Evolutionary conservation across 2,888 invertebrate species (phyloP).

Genomic region (Sinhomidia bicolor): DNA sequence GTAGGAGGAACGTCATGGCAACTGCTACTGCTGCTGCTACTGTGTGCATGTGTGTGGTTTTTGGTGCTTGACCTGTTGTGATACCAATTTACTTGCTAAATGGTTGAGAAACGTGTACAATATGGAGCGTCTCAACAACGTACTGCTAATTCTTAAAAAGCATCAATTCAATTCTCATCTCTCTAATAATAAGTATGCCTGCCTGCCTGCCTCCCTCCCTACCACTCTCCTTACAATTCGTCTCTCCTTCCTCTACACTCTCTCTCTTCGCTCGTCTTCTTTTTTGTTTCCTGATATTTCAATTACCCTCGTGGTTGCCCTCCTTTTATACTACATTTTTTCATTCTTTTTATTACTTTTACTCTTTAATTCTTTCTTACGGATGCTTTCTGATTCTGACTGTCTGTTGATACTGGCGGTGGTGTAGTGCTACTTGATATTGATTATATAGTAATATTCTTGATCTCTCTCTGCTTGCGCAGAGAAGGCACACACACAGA

Average conservation of each 20-base stretch:
- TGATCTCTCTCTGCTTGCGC: neutral
- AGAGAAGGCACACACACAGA: too few species aligned
- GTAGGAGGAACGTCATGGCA: neutral
- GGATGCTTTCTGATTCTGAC: too few species aligned
- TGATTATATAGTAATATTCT: constrained; percentile 21
- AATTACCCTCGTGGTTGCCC: constrained; percentile 62
- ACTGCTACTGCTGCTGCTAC: neutral
- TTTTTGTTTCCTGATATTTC: constrained; percentile 54
- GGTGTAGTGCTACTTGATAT: too few species aligned
- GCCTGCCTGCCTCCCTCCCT: neutral
- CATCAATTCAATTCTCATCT: constrained; percentile 30
- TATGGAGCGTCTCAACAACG: constrained; percentile 3
- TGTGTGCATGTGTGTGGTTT: neutral
- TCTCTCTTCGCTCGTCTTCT: constrained; percentile 5
- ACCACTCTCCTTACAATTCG: neutral
- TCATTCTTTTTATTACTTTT: constrained; percentile 56
- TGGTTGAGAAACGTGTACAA: constrained; percentile 10
- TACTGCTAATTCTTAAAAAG: constrained; percentile 51
- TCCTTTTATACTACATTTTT: constrained; percentile 56
- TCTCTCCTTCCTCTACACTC: constrained; percentile 19
- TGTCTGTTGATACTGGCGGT: constrained; percentile 27
- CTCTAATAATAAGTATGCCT: constrained; percentile 10
- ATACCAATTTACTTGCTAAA: constrained; percentile 65
- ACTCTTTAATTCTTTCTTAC: constrained; percentile 33
- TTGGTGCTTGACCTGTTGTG: constrained; percentile 60